Percentiles rank a stretch among this genome's conserved stretches.
phyloP scores from a whole-genome alignment of 2,888 invertebrate species.

The Philonicus albiceps region DNA sequence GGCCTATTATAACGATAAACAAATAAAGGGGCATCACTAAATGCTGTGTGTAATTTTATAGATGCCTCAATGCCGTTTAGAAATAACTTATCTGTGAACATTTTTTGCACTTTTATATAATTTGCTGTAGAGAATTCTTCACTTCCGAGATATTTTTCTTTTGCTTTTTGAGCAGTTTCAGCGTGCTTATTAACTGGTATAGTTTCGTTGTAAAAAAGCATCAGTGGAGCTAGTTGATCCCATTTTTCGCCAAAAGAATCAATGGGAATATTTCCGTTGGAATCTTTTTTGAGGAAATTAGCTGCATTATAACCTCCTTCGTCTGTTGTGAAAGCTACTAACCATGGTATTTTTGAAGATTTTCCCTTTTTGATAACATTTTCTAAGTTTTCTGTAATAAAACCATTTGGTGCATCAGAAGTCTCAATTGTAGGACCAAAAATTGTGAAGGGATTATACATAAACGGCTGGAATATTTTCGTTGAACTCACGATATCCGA shows the following conservation, averaged over 20 bases:
- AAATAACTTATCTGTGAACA: slow-evolving; percentile 74
- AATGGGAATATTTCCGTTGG: slow-evolving; percentile 60
- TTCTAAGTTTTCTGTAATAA: slow-evolving; percentile 73
- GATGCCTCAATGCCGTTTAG: slow-evolving; percentile 68
- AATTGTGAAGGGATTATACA: slow-evolving; percentile 74
- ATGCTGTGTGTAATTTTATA: slow-evolving; percentile 66
- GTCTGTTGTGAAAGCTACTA: slow-evolving; percentile 72
- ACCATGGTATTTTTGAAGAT: slow-evolving; percentile 74
- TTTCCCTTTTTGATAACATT: slow-evolving; percentile 69
- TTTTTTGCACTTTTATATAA: slow-evolving; percentile 61
- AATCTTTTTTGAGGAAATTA: slow-evolving; percentile 59
- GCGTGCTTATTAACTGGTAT: slow-evolving; percentile 53
- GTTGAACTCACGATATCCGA: slow-evolving; percentile 68
- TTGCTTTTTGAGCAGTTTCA: slow-evolving; percentile 66
- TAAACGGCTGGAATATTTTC: slow-evolving; percentile 61
- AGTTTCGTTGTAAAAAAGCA: slow-evolving; percentile 71
- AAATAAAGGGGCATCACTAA: slow-evolving; percentile 69
- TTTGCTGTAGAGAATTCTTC: slow-evolving; percentile 65
- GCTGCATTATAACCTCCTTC: slow-evolving; percentile 77
- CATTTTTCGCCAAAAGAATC: slow-evolving; percentile 68
- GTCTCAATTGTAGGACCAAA: slow-evolving; percentile 78
- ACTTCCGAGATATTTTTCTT: slow-evolving; percentile 67
- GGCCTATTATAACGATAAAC: slow-evolving; percentile 72
- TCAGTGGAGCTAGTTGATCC: slow-evolving; percentile 68
- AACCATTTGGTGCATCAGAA: slow-evolving; percentile 64